Evolutionary conservation across 2,113 vertebrate species (phyloP), one percentile per base, ranked within the genome.

Genomic region (Dasyprocta punctata): DNA sequence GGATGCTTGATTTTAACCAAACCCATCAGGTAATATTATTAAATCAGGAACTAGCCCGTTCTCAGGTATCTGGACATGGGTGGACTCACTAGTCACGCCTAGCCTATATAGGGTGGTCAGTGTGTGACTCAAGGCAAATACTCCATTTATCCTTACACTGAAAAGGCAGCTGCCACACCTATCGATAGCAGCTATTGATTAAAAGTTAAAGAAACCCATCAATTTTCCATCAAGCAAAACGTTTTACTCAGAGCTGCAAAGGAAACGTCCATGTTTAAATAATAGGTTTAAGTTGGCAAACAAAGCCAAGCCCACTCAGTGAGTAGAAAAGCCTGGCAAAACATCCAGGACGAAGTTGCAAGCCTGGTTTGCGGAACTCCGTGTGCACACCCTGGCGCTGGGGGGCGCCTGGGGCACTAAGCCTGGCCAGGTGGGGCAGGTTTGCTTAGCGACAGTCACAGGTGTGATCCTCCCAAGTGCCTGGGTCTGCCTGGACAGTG

Each of bases 211-310:
- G n/a, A 82, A 41, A 4, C 56, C 4, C 7, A 95, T 86, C 75
- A 84, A 71, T 30, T 96, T 98, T 96, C 71, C 78, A 92, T 95
- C 95, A 90, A 58, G 90, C 84, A 69, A 88, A 92, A 84, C 14
- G n/a, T 94, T 97, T 96, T 91, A 86, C 94, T 95, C 89, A 52
- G 38, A 97, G 73, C 84, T 93, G n/a, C 47, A 90, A 95, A 97
- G 67, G 63, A 98, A 98, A 95, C n/a, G 33, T 3, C 30, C 30
- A 9, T 90, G 89, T 97, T 97, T 96, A 97, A 97, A 96, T 83
- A 97, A 52, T 91, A 24, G 86, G 61, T 93, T 98, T 97, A 94
- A 98, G 52, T 54, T 54, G 86, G 78, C 97, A 97, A 90, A 92
- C 89, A 97, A 90, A 94, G 19, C 61, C 17, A 22, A 98, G 90